Evolutionary conservation across 2,888 invertebrate genomes (phyloP).

Genomic region (Lobophora halterata): DNA sequence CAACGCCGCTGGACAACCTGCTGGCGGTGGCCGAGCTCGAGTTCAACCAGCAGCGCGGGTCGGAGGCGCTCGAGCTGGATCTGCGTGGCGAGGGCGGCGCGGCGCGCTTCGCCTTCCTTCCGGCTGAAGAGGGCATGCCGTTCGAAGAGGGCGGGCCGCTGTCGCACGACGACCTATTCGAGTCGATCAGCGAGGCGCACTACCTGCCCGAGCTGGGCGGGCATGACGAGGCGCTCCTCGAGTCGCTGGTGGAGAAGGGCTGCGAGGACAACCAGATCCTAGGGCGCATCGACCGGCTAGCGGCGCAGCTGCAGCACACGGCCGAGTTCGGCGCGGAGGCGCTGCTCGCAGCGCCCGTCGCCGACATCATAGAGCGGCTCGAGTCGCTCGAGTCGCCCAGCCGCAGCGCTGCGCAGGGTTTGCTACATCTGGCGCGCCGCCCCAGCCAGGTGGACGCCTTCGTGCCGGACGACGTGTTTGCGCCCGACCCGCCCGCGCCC

Average conservation of each 20-base stretch:
- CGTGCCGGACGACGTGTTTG: constrained; percentile 56
- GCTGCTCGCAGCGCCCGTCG: constrained; percentile 70
- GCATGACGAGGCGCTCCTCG: constrained; percentile 79
- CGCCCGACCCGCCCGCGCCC: constrained; percentile 42
- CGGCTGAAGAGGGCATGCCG: constrained; percentile 66
- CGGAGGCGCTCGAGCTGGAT: constrained; percentile 55
- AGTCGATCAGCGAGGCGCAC: constrained; percentile 73
- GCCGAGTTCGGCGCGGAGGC: constrained; percentile 73
- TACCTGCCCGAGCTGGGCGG: constrained; percentile 70
- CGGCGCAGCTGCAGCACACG: constrained; percentile 60
- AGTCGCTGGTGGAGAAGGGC: constrained; percentile 82
- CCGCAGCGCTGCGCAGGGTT: constrained; percentile 67
- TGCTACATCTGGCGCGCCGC: constrained; percentile 61
- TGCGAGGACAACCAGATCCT: constrained; percentile 82
- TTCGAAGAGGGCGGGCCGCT: constrained; percentile 68
- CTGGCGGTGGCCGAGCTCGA: constrained; percentile 84
- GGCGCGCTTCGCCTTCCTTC: constrained; percentile 56
- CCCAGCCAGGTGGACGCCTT: constrained; percentile 55
- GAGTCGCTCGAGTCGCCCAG: constrained; percentile 80
- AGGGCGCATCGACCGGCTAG: constrained; percentile 65
- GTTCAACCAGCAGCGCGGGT: constrained; percentile 80
- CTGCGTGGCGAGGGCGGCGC: constrained; percentile 34
- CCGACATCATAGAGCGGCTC: constrained; percentile 83
- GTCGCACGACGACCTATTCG: constrained; percentile 72
- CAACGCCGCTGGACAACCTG: constrained; percentile 82